Conservation (phyloP, 2,797 vertebrate species). For the Sciurus carolinensis region DNA sequence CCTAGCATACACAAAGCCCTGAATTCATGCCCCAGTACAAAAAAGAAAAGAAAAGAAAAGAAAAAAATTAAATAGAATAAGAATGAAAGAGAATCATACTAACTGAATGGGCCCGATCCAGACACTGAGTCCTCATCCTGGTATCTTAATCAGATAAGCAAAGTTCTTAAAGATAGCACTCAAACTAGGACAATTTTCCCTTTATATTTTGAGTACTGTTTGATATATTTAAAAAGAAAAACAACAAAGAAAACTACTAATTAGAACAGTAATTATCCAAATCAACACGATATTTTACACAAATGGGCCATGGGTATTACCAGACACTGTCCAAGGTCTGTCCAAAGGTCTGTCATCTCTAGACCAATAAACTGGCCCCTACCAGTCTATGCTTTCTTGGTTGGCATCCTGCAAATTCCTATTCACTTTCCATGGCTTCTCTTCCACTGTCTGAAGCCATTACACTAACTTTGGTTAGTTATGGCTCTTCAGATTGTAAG, state of each 20-base stretch:
- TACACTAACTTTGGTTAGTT: background rate
- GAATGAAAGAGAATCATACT: background rate
- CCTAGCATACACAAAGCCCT: background rate
- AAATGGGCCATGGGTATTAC: background rate
- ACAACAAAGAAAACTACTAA: background rate
- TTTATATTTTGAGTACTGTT: background rate
- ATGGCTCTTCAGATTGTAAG: background rate
- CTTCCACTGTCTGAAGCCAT: background rate
- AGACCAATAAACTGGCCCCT: background rate
- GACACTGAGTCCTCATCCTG: background rate
- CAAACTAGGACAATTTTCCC: background rate
- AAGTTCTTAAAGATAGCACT: slow-evolving; percentile 4
- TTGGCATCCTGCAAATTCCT: background rate
- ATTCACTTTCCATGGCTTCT: background rate
- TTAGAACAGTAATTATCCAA: background rate
- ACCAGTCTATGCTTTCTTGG: background rate
- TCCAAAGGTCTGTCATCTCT: background rate
- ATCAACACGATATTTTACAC: slow-evolving; percentile 4
- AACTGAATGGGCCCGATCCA: background rate
- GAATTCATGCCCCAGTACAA: background rate
- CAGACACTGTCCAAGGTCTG: background rate
- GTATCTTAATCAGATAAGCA: background rate
- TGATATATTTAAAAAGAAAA: background rate
- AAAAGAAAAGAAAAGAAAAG: background rate
- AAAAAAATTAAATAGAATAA: no score